Base-by-base conservation (phyloP, 2,888 invertebrate species). In the Sminthurides aquaticus region DNA sequence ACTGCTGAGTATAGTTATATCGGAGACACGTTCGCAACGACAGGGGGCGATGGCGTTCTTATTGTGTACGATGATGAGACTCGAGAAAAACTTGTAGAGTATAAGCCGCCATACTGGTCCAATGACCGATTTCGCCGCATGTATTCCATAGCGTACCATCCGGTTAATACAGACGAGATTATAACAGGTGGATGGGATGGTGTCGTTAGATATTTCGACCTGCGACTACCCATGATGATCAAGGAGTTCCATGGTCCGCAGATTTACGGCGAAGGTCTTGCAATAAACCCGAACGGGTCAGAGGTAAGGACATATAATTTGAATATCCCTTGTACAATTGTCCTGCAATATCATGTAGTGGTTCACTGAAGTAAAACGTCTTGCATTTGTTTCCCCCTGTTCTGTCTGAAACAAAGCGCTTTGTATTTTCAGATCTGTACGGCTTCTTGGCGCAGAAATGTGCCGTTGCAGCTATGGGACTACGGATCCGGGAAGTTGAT, bases 161-260 rank as follows among this genome's bases (percentile, higher is more conserved):
- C 87, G 0, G 81, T 81, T 74, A 68, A 75, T 22, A 62, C 69
- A 18, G 83, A 86, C 75, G 87, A 87, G 77, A 76, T 87, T 66
- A 79, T 87, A 69, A 85, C 86, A 1, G 86, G 85, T 1, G 86
- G 87, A 8, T 86, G 86, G 86, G 86, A 87, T 73, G 80, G 85
- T 74, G 81, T 81, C 0, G 81, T 87, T 1, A 83, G 85, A 74
- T 86, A 85, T 75, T 87, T 87, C 86, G 87, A 87, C 76, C 81
- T 84, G 57, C 79, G 87, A 65, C 84, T 84, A 74, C 85, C 86
- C 0, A 82, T 82, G 71, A 83, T 86, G 1, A 79, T 84, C 0
- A 79, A 83, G 49, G 79, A 83, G 73, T 81, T 87, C 68, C 77
- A 79, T 1, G 86, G 85, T 1, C 81, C 85, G 25, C 85, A 85